phyloP scores from a whole-genome alignment of 2,113 vertebrate genomes.

The Pogona vitticeps region DNA sequence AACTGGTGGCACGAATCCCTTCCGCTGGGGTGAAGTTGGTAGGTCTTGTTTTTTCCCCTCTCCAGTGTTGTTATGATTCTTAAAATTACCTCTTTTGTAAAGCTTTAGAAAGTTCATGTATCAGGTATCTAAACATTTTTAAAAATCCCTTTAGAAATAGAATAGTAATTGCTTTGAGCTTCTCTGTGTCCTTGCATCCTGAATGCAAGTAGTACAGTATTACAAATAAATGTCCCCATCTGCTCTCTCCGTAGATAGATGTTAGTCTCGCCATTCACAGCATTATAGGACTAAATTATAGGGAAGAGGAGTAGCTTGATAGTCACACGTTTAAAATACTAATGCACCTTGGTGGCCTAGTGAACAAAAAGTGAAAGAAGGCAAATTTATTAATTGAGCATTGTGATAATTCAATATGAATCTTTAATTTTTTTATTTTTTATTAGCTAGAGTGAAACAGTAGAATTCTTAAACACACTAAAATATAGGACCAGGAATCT shows the following conservation, averaged over 20 bases:
- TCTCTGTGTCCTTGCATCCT: slow-evolving; percentile 7
- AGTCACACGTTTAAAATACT: neutral
- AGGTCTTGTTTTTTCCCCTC: slow-evolving; percentile 71
- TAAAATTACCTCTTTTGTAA: slow-evolving; percentile 29
- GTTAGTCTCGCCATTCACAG: neutral
- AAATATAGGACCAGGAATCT: neutral
- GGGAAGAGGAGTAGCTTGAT: neutral
- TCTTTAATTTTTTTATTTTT: too few species aligned
- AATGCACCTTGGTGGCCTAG: neutral
- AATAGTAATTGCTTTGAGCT: slow-evolving; percentile 38
- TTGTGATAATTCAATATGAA: neutral
- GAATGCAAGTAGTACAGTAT: neutral
- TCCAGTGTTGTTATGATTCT: slow-evolving; percentile 37
- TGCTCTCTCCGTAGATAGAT: neutral
- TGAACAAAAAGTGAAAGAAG: slow-evolving; percentile 38
- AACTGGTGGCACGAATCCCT: slow-evolving; percentile 95
- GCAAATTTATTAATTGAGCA: neutral
- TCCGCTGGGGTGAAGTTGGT: slow-evolving; percentile 99
- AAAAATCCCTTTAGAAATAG: slow-evolving; percentile 9
- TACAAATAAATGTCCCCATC: neutral
- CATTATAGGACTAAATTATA: neutral
- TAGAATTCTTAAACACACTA: neutral
- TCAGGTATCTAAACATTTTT: neutral
- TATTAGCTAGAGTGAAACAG: too few species aligned
- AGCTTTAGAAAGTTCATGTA: neutral